Conservation (phyloP, 2,113 vertebrate genomes). For the Ciconia boyciana region DNA sequence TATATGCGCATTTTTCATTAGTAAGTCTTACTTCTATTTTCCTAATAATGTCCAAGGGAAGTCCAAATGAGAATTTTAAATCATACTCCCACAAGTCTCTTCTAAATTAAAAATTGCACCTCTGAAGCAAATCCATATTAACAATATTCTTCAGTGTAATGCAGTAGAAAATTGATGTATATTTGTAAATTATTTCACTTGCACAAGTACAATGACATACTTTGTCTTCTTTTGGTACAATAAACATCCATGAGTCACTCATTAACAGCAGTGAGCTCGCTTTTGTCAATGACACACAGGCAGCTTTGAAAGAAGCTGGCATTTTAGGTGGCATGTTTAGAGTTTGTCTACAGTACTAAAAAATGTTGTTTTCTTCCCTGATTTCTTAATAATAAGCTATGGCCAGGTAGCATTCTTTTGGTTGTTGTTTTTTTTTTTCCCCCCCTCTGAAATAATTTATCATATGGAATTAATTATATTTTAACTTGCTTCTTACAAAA, state of each 20-base stretch:
- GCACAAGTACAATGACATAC: neutral
- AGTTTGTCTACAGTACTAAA: neutral
- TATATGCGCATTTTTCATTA: neutral
- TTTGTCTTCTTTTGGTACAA: neutral
- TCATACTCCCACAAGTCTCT: neutral
- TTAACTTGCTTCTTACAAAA: neutral
- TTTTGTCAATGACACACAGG: neutral
- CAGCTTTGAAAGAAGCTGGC: neutral
- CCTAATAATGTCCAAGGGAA: neutral
- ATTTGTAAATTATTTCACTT: neutral
- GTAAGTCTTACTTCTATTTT: neutral
- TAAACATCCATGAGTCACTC: slow-evolving; percentile 32
- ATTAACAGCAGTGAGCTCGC: neutral
- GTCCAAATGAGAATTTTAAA: neutral
- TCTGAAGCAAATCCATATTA: neutral
- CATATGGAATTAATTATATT: neutral
- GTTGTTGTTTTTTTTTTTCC: no score
- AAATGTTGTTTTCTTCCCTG: neutral
- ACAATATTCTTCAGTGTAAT: neutral
- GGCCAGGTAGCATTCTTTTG: neutral
- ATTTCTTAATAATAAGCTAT: neutral
- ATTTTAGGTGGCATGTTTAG: neutral
- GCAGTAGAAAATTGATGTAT: neutral
- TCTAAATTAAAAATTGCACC: neutral
- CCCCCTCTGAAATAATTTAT: neutral